phyloP scores from a whole-genome alignment of 2,888 invertebrate genomes.

The Cerastoderma edule region DNA sequence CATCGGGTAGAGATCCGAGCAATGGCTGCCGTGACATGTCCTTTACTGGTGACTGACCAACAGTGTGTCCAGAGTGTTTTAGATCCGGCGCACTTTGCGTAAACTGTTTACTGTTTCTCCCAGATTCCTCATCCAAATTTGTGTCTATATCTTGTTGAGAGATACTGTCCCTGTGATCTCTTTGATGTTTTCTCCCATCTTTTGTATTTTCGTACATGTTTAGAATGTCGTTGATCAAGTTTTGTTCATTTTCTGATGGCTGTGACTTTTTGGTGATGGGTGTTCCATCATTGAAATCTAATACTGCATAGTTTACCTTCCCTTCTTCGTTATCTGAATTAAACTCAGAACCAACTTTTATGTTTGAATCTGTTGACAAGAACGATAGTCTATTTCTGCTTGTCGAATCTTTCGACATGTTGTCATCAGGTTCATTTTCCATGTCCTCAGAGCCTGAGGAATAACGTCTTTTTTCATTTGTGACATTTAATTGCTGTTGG shows the following conservation, averaged over 20 bases:
- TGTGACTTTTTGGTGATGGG: conserved; percentile 23
- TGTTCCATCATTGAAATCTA: conserved; percentile 44
- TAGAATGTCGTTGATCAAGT: conserved; percentile 61
- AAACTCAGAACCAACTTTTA: conserved; percentile 64
- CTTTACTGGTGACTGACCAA: conserved; percentile 11
- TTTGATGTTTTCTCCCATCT: conserved; percentile 6
- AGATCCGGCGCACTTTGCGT: conserved; percentile 55
- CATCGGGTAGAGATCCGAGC: conserved; percentile 48
- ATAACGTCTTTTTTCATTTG: conserved; percentile 67
- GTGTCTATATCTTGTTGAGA: conserved; percentile 30
- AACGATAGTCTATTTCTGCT: conserved; percentile 69
- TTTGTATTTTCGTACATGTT: conserved; percentile 40
- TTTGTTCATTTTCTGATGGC: conserved; percentile 60
- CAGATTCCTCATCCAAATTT: background rate
- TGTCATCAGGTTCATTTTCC: conserved; percentile 45
- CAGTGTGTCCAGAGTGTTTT: conserved; percentile 21
- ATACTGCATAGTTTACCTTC: conserved; percentile 48
- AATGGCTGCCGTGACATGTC: conserved; percentile 43
- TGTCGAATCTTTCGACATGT: conserved; percentile 43
- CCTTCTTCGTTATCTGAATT: conserved; percentile 61
- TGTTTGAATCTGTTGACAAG: conserved; percentile 71
- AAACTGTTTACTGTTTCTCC: conserved; percentile 14
- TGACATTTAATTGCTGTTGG: conserved; percentile 67
- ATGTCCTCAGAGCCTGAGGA: conserved; percentile 71
- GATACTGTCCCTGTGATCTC: conserved; percentile 13